Percentiles rank a stretch among this genome's conserved stretches.
These are phyloP conservation scores for Mus spretus DNA, from an alignment of 2,797 vertebrate genomes.

Conservation along the genomic window DNA sequence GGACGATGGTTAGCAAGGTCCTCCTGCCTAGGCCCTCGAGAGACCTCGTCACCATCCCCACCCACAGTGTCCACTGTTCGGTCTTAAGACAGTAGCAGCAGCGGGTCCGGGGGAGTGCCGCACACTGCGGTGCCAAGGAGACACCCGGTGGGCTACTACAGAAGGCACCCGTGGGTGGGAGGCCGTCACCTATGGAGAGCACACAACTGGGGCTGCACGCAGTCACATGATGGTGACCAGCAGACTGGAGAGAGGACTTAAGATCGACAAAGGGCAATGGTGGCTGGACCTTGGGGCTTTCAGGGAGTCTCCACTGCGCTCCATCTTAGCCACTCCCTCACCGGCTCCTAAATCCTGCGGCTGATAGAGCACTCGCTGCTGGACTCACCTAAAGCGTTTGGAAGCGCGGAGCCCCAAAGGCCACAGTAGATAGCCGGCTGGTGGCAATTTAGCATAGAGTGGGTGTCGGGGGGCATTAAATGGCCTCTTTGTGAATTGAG, in stretches of 20 bases:
- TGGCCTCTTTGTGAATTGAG: conserved; percentile 78
- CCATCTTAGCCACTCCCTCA: not conserved
- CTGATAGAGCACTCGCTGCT: not conserved
- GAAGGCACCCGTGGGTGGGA: not conserved
- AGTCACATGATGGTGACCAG: not conserved
- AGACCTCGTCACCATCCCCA: not conserved
- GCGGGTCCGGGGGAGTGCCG: not conserved
- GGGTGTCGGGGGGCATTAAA: conserved; percentile 62
- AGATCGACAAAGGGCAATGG: not conserved
- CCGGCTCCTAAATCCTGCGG: not conserved
- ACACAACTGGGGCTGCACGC: not conserved
- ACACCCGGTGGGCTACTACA: not conserved
- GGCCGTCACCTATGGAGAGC: not conserved
- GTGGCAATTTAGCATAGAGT: conserved; percentile 56
- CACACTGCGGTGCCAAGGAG: not conserved
- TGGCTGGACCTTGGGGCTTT: not conserved
- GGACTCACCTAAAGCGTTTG: not conserved
- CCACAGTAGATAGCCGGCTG: not conserved
- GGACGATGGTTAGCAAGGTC: not conserved
- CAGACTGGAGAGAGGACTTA: not conserved
- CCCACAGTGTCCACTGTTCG: not conserved
- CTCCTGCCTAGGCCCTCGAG: not conserved
- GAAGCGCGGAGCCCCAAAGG: not conserved
- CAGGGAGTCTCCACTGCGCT: not conserved
- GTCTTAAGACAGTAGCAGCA: not conserved